These are phyloP conservation scores for Buteo buteo DNA, from an alignment of 2,113 vertebrate species.

Conservation along the genomic window DNA sequence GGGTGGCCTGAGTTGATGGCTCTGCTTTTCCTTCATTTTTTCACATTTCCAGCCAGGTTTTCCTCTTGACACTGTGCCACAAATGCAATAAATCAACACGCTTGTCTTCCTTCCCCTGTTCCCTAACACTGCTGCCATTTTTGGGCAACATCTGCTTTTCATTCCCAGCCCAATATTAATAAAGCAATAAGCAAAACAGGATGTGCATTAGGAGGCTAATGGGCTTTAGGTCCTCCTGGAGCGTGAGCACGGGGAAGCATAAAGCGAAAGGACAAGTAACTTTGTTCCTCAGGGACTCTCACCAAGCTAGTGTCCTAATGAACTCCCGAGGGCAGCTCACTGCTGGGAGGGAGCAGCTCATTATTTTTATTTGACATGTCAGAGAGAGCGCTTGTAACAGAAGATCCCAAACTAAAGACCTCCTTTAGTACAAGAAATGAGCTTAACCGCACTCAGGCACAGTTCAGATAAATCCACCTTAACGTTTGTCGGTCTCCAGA, in stretches of 20 bases:
- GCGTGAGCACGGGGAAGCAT: neutral
- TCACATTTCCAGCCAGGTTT: neutral
- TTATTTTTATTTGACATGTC: constrained; percentile 15
- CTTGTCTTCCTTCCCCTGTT: neutral
- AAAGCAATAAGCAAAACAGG: constrained; percentile 26
- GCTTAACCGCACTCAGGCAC: neutral
- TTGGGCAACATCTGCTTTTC: constrained; percentile 11
- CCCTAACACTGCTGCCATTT: neutral
- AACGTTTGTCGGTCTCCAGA: fast-evolving
- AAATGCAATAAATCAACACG: neutral
- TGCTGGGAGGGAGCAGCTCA: neutral
- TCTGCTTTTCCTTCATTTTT: neutral
- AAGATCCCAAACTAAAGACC: neutral
- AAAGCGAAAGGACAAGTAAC: neutral
- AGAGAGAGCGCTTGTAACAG: neutral
- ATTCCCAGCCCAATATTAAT: neutral
- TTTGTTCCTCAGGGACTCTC: neutral
- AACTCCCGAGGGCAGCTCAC: neutral
- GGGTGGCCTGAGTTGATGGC: neutral
- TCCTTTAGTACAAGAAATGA: neutral
- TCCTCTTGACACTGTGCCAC: neutral
- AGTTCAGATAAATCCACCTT: neutral
- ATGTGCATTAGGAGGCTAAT: constrained; percentile 12
- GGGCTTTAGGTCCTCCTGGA: neutral
- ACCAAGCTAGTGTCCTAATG: constrained; percentile 1